Conservation (phyloP, 2,888 invertebrate species). For the Oxytorus armatus region DNA sequence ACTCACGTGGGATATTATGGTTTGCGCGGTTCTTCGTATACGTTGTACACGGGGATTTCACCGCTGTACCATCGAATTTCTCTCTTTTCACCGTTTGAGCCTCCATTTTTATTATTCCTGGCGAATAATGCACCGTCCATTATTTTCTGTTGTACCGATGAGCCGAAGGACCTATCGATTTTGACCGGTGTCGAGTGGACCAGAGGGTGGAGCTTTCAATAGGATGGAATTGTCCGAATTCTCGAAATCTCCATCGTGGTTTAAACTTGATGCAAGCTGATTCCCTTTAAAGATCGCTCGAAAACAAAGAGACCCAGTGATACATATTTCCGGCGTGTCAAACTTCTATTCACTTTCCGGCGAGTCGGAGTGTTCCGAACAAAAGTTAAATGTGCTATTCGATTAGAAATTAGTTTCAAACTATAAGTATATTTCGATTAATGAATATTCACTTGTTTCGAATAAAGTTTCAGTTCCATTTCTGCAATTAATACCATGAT, state of each 20-base stretch:
- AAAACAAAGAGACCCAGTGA: conserved; percentile 54
- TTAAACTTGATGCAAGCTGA: conserved; percentile 14
- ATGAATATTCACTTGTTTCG: no score
- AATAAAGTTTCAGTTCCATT: no score
- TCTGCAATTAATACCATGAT: no score
- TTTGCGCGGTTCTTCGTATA: conserved; percentile 32
- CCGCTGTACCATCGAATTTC: conserved; percentile 31
- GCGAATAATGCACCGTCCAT: conserved; percentile 23
- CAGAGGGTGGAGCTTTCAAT: conserved; percentile 1
- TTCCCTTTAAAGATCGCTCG: conserved; percentile 37
- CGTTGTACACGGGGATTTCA: conserved; percentile 53
- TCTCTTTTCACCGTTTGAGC: not conserved
- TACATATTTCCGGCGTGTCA: conserved; percentile 43
- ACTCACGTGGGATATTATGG: conserved; percentile 53
- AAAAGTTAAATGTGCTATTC: not conserved
- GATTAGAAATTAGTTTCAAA: not conserved
- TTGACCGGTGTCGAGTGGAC: conserved; percentile 27
- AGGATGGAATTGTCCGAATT: conserved; percentile 11
- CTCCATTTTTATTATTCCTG: conserved; percentile 46
- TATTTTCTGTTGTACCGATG: not conserved
- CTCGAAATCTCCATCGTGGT: conserved; percentile 9
- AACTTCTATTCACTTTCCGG: not conserved
- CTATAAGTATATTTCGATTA: no score
- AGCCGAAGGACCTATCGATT: conserved; percentile 32
- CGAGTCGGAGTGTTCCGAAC: not conserved